Base-by-base conservation (phyloP, 2,888 invertebrate genomes). In the Gymnoscelis rufifasciata region DNA sequence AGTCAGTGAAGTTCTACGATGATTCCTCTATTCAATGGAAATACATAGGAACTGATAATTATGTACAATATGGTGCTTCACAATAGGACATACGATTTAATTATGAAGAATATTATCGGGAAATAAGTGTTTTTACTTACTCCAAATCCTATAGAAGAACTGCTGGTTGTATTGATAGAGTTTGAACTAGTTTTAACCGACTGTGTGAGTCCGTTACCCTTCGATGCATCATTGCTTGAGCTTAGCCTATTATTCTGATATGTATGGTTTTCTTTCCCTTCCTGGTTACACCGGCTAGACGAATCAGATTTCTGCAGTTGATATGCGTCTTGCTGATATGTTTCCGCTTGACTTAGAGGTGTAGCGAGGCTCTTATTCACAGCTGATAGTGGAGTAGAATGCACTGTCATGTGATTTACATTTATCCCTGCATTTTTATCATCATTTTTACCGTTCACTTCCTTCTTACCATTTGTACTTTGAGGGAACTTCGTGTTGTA, bases 401-500 rank as follows among this genome's bases (percentile, higher is more conserved):
- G 89, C 38, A 90, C 89, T 10, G 90, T 89, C 84, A 90, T 89
- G 56, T 89, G 89, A 59, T 89, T 89, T 2, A 88, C 75, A 51
- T 81, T 82, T n/a, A 76, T 68, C 30, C 75, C 75, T 58, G 77
- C 81, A 60, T 80, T 83, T 53, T 83, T 78, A 47, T 86, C 81
- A 64, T 84, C 84, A 54, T 54, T 73, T 65, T 87, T 89, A 10
- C 76, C 74, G 53, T 86, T 78, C 24, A 72, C 59, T 62, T 87
- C 84, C 7, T 74, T 53, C 64, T 87, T 86, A 28, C 78, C 81
- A 45, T 81, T 83, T 42, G 74, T 72, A 57, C 84, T 74, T 78
- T 92, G 92, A 84, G 93, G 92, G 75, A 95, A 95, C 81, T 95
- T 97, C 27, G 94, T 95, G 74, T 93, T 97, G 83, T 95, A 95